Evolutionary conservation across 2,113 vertebrate species (phyloP), one percentile per base, ranked within the genome.

Genomic region (Pionites leucogaster): DNA sequence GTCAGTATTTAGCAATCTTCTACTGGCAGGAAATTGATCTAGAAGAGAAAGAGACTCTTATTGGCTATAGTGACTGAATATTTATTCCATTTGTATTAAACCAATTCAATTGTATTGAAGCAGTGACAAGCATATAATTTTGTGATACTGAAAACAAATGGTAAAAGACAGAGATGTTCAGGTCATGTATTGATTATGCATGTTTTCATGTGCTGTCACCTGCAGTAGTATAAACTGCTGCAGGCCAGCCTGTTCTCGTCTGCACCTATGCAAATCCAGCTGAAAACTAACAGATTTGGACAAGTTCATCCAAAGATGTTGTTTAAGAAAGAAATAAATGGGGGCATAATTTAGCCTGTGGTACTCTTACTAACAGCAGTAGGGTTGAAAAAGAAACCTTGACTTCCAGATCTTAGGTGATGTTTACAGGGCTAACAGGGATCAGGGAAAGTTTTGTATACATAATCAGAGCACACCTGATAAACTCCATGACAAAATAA

Each of bases 211-310:
- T 31, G 78, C 65, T 84, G 65, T 82, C 84, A 71, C 74, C 72
- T 49, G n/a, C 74, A 79, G 53, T 37, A 70, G 19, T 23, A 82
- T 3, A 31, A 91, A 95, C 9, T 92, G 70, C 82, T 95, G 47
- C 69, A 90, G 91, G 78, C 79, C 79, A 95, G 52, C 5, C 69
- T 94, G 91, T 94, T 82, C 85, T 93, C 6, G 0, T 39, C 47
- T 95, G 88, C 82, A 95, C 37, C 87, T 92, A 33, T 77, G 71
- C 81, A 92, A 76, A 87, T 62, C 75, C 59, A 85, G 47, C 59
- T 82, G 80, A 88, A 87, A 88, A 68, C 63, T 84, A 90, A 93
- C 85, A 80, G 41, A 27, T 52, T 90, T 74, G 63, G 88, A 95
- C 80, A 96, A 86, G 50, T 72, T 82, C 70, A 64, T 78, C 75